Evolutionary conservation across 2,113 vertebrate species (phyloP).

Genomic region (Alaudala cheleensis): DNA sequence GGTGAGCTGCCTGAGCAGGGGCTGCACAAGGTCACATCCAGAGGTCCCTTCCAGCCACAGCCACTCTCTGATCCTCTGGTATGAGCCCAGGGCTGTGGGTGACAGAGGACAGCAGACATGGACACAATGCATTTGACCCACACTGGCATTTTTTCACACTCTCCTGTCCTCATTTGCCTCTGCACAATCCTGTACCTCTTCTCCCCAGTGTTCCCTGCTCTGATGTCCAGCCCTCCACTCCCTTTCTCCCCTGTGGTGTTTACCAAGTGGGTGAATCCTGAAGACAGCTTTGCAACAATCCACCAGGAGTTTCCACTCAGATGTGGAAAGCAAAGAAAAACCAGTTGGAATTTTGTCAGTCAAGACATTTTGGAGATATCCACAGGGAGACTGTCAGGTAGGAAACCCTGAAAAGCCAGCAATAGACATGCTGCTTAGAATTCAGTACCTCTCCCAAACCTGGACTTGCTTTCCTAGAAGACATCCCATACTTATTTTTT

Average conservation of each 20-base stretch:
- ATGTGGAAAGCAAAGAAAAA: background rate
- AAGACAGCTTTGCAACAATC: background rate
- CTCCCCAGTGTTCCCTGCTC: background rate
- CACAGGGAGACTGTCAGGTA: background rate
- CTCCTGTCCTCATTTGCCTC: background rate
- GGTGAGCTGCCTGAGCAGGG: background rate
- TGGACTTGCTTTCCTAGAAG: background rate
- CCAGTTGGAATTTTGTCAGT: background rate
- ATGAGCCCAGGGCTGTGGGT: background rate
- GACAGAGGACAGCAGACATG: background rate
- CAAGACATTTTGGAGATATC: background rate
- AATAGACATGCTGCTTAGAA: background rate
- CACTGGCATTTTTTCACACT: accelerated
- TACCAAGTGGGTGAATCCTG: background rate
- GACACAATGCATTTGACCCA: background rate
- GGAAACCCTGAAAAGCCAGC: background rate
- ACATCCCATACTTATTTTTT: background rate
- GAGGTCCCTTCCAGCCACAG: background rate
- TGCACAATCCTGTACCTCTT: background rate
- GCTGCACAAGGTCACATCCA: background rate
- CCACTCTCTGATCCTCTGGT: background rate
- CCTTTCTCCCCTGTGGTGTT: background rate
- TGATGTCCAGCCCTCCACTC: background rate
- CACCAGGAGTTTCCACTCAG: background rate
- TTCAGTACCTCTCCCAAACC: background rate